phyloP scores from a whole-genome alignment of 2,888 invertebrate genomes.

The Sicus ferrugineus region DNA sequence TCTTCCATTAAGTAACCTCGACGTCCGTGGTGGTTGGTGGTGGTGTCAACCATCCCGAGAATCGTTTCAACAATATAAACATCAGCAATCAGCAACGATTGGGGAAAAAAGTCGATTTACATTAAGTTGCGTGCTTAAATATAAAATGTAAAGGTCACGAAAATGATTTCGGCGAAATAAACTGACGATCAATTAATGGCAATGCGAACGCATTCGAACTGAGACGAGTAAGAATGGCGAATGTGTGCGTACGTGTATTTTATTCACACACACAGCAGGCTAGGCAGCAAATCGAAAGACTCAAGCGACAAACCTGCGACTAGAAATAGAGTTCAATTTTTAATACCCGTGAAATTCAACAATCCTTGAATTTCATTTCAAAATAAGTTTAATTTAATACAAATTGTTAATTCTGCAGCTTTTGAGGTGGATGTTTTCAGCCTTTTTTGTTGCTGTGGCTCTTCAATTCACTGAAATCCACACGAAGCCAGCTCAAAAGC shows the following conservation, averaged over 20 bases:
- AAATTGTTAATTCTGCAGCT: too few species aligned
- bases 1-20: constrained; percentile 42
- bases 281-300: background rate
- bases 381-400: too few species aligned
- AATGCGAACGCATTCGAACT: background rate
- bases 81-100: background rate
- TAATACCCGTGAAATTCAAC: too few species aligned
- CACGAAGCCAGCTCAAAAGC: too few species aligned
- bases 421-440: too few species aligned
- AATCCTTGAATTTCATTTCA: too few species aligned
- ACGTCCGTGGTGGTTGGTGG: constrained; percentile 41
- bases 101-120: background rate
- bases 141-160: constrained; percentile 35
- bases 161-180: constrained; percentile 24
- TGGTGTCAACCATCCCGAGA: too few species aligned
- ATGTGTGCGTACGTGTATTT: background rate
- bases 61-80: background rate
- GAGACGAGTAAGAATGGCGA: background rate
- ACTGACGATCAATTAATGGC: constrained; percentile 6
- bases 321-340: too few species aligned
- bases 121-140: constrained; percentile 15
- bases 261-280: background rate
- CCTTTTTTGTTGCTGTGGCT: too few species aligned
- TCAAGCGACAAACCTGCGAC: background rate
- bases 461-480: too few species aligned